phyloP scores from a whole-genome alignment of 2,888 invertebrate species.

The Sphaerophoria rueppellii region DNA sequence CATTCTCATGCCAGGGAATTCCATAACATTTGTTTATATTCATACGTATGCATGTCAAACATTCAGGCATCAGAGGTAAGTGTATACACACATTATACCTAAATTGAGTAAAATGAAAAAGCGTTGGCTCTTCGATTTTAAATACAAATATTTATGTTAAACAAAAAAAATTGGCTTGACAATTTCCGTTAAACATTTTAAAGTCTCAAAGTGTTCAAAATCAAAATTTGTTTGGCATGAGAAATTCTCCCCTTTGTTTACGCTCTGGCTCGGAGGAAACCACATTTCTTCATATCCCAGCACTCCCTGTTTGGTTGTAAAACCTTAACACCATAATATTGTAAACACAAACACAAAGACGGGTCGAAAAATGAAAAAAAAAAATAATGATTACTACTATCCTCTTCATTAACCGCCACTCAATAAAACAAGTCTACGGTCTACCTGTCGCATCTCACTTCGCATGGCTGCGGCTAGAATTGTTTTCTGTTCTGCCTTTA shows the following conservation, averaged over 20 bases:
- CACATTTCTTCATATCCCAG: not conserved
- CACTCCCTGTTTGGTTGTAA: constrained; percentile 6
- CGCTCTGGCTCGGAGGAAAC: not conserved
- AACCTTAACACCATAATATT: constrained; percentile 5
- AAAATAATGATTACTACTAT: constrained; percentile 34
- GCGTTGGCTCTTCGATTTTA: too few relatives aligned
- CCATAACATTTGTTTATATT: not conserved
- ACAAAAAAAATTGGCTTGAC: too few relatives aligned
- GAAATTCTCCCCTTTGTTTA: not conserved
- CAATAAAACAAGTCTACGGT: constrained; percentile 48
- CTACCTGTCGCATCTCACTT: constrained; percentile 24
- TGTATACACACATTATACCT: too few relatives aligned
- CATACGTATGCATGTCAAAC: not conserved
- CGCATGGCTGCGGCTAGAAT: constrained; percentile 27
- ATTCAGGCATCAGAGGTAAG: too few relatives aligned
- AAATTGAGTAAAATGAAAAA: too few relatives aligned
- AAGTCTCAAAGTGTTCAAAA: too few relatives aligned
- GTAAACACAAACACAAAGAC: constrained; percentile 53
- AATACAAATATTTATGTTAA: too few relatives aligned
- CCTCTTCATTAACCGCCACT: constrained; percentile 34
- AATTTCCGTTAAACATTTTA: too few relatives aligned
- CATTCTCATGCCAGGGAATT: constrained; percentile 8
- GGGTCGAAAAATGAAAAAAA: constrained; percentile 3
- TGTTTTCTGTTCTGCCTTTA: constrained; percentile 13
- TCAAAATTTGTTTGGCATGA: not conserved